Evolutionary conservation across 2,113 vertebrate species (phyloP), one percentile per base, ranked within the genome.

Genomic region (Crotalus horridus): DNA sequence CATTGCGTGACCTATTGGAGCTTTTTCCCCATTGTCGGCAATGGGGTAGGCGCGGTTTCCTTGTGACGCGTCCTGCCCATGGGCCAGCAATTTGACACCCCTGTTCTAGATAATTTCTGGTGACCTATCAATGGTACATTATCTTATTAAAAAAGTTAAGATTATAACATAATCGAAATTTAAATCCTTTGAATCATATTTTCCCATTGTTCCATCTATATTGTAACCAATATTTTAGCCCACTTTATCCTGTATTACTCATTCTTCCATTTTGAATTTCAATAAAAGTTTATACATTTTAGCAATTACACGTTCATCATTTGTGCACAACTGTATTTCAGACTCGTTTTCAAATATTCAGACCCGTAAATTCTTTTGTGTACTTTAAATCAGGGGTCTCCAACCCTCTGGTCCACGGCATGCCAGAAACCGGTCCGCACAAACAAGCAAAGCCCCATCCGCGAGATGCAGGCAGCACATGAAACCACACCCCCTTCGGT

Each of bases 21-120:
- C 48, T 51, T 51, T 51, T 51, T 51, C 1, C 8, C 48, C 8
- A 51, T 51, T 51, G 48, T 8, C 0, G 48, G 48, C 48, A 51
- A 51, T 51, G 48, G 48, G 48, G 48, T 51, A 7, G 48, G 48
- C 1, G 1, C 8, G 8, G 48, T 51, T 51, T 51, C 48, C 48
- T 51, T 7, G 8, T 51, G 48, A 9, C 9, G 8, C 1, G 1
- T 51, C 48, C 48, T 1, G 8, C 48, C 48, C 48, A 1, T 0
- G 48, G 48, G 48, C 48, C 8, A 51, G 48, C 48, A 51, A 1
- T 9, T 51, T 51, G 8, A 51, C 8, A 51, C 48, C 48, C 9
- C 48, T 2, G 9, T 51, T 51, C 48, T 51, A n/a, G 11, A 69
- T n/a, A 12, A 69, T 69, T 69, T 69, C 61, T 69, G 61, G 29